Evolutionary conservation across 2,113 vertebrate genomes (phyloP).

Genomic region (Crocuta crocuta): DNA sequence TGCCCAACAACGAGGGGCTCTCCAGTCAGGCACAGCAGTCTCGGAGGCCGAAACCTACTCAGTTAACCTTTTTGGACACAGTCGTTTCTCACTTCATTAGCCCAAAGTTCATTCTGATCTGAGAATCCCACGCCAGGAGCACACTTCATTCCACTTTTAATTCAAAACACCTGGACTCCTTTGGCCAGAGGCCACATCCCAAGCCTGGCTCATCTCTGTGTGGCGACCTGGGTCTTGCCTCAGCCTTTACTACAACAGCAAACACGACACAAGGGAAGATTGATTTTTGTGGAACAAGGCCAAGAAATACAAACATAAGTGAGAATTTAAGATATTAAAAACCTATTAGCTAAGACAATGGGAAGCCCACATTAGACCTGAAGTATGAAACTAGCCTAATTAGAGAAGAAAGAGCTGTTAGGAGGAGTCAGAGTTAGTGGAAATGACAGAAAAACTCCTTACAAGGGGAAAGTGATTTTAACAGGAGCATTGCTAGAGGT

Average conservation of each 20-base stretch:
- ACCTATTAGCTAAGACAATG: conserved; percentile 58
- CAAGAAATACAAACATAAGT: conserved; percentile 57
- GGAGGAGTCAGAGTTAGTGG: neutral
- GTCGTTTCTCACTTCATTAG: conserved; percentile 70
- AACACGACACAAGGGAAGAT: conserved; percentile 54
- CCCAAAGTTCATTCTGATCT: conserved; percentile 41
- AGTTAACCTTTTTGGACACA: conserved; percentile 13
- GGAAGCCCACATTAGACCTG: conserved; percentile 32
- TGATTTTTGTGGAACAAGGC: conserved; percentile 53
- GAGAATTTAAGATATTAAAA: conserved; percentile 74
- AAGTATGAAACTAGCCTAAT: conserved; percentile 20
- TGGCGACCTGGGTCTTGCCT: neutral
- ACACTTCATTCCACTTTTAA: conserved; percentile 58
- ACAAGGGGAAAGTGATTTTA: neutral
- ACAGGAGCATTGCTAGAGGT: neutral
- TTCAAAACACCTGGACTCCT: conserved; percentile 66
- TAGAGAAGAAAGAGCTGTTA: conserved; percentile 51
- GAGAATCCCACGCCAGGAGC: neutral
- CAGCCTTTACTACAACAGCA: conserved; percentile 32
- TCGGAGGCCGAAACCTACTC: neutral
- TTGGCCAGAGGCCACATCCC: conserved; percentile 60
- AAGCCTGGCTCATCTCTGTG: conserved; percentile 34
- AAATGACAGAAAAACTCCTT: neutral
- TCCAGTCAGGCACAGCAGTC: neutral
- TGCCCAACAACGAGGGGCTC: neutral